Evolutionary conservation across 2,888 invertebrate genomes (phyloP).

Genomic region (Uloborus plumipes): DNA sequence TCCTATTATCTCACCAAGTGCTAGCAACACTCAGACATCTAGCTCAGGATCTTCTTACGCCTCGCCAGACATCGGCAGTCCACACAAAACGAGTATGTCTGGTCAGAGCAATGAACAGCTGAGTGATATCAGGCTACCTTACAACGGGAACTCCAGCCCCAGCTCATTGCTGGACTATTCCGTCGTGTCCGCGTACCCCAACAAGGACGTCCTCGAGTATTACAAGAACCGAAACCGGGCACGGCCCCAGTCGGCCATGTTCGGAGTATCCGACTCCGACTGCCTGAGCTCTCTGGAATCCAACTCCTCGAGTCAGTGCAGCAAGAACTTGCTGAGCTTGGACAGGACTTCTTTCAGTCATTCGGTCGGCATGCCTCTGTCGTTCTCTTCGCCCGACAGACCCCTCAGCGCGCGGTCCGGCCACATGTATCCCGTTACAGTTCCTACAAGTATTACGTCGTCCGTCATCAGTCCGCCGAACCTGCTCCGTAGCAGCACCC

Average conservation of each 20-base stretch:
- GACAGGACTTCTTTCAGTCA: slow-evolving; percentile 59
- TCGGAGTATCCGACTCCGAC: slow-evolving; percentile 75
- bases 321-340: slow-evolving; percentile 52
- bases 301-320: slow-evolving; percentile 56
- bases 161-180: slow-evolving; percentile 75
- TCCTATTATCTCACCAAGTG: slow-evolving; percentile 63
- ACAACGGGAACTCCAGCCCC: slow-evolving; percentile 64
- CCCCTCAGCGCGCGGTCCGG: slow-evolving; percentile 57
- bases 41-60: slow-evolving; percentile 64
- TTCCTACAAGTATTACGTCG: slow-evolving; percentile 59
- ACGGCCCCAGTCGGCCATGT: slow-evolving; percentile 66
- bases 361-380: slow-evolving; percentile 52
- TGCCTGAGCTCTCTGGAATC: slow-evolving; percentile 73
- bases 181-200: slow-evolving; percentile 73
- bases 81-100: slow-evolving; percentile 58
- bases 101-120: slow-evolving; percentile 63
- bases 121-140: slow-evolving; percentile 57
- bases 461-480: slow-evolving; percentile 54
- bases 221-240: slow-evolving; percentile 73
- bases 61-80: slow-evolving; percentile 58
- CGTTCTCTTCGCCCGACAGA: slow-evolving; percentile 58
- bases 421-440: slow-evolving; percentile 62
- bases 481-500: slow-evolving; percentile 52
- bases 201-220: slow-evolving; percentile 76
- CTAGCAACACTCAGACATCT: slow-evolving; percentile 54